A percentile compares a stretch with the other conserved stretches of the same genome.
Conservation (phyloP, 2,113 vertebrate species). For the Calidris pugnax region DNA sequence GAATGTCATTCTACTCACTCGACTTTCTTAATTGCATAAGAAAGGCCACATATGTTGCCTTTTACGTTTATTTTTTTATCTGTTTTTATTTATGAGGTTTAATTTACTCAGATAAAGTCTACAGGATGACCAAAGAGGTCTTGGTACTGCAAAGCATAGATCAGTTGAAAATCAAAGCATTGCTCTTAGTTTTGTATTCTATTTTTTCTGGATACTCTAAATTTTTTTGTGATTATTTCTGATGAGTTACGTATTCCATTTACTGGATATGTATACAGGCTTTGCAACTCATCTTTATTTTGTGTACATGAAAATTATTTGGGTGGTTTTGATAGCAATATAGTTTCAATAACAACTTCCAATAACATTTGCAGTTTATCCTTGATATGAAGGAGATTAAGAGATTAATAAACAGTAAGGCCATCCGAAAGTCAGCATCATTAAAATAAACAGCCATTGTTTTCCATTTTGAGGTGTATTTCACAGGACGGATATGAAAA, state of each 20-base stretch:
- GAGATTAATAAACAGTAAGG: not conserved
- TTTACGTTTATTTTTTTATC: not conserved
- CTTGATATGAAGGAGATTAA: not conserved
- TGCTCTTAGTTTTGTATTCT: not conserved
- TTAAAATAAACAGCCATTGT: not conserved
- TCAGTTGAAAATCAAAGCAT: not conserved
- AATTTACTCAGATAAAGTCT: not conserved
- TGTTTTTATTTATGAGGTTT: not conserved
- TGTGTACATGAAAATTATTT: not conserved
- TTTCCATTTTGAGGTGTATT: not conserved
- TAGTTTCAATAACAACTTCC: not conserved
- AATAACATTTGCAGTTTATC: not conserved
- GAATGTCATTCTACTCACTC: not conserved
- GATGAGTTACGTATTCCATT: not conserved
- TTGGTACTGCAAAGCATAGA: accelerated
- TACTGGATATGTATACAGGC: not conserved
- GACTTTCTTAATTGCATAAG: not conserved
- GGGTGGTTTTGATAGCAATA: not conserved
- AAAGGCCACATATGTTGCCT: not conserved
- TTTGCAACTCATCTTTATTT: not conserved
- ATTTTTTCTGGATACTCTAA: not conserved
- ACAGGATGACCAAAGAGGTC: not conserved
- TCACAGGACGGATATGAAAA: not conserved
- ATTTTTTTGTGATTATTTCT: not conserved
- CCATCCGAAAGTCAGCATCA: not conserved